phyloP scores from a whole-genome alignment of 2,888 invertebrate species.

The Ormyrus labotus region DNA sequence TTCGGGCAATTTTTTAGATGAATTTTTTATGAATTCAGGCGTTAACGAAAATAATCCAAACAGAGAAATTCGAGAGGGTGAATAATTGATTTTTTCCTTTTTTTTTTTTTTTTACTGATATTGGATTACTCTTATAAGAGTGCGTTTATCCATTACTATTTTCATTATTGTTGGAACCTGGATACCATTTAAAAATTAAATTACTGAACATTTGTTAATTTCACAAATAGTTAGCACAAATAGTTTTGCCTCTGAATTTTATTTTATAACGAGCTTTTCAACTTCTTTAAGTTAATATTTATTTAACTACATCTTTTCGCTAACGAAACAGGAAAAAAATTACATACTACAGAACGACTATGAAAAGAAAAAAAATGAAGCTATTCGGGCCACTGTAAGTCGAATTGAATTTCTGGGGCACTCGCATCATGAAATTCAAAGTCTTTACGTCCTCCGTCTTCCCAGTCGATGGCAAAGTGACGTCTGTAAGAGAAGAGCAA shows the following conservation, averaged over 20 bases:
- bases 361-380: constrained; percentile 46
- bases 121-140: no score
- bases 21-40: constrained; percentile 52
- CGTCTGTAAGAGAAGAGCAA: background rate
- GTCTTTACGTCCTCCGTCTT: constrained; percentile 52
- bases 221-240: no score
- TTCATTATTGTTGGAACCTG: no score
- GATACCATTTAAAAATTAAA: no score
- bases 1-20: constrained; percentile 51
- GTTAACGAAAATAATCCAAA: constrained; percentile 40
- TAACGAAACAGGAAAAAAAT: constrained; percentile 17
- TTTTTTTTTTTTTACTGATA: constrained; percentile 5
- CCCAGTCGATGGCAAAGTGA: constrained; percentile 29
- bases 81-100: constrained; percentile 47
- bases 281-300: no score
- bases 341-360: background rate
- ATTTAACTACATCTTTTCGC: no score
- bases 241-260: no score
- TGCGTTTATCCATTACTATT: no score
- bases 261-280: no score
- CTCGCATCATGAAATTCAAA: constrained; percentile 66
- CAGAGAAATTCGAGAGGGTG: constrained; percentile 26
- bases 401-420: constrained; percentile 67
- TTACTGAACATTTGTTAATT: no score
- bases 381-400: constrained; percentile 46